These are phyloP conservation scores for Clanis bilineata DNA, from an alignment of 2,888 invertebrate species.

Conservation along the genomic window DNA sequence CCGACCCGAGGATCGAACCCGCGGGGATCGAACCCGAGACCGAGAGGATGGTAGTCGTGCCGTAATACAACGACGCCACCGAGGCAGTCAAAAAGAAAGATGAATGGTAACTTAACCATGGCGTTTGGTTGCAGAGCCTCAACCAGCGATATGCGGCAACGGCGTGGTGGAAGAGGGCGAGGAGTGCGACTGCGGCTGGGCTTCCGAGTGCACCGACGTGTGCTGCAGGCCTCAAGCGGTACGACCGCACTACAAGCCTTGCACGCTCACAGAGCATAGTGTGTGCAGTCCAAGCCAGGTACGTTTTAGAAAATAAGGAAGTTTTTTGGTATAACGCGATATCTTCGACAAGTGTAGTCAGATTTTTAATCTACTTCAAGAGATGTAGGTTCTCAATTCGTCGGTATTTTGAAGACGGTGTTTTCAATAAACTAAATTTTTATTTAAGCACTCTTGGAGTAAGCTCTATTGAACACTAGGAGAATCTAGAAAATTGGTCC, in stretches of 20 bases:
- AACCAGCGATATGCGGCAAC: slow-evolving; percentile 98
- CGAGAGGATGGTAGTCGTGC: no score
- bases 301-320: not conserved
- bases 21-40: no score
- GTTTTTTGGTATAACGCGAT: no score
- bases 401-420: no score
- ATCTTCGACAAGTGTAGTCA: no score
- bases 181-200: slow-evolving; percentile 99
- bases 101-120: not conserved
- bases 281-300: slow-evolving; percentile 92
- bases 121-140: slow-evolving; percentile 85
- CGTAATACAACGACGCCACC: not conserved
- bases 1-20: no score
- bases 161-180: slow-evolving; percentile 98
- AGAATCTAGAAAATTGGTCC: no score
- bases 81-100: not conserved
- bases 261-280: slow-evolving; percentile 91
- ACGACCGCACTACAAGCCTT: slow-evolving; percentile 92
- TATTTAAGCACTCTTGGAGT: no score
- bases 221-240: slow-evolving; percentile 96
- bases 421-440: no score
- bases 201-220: slow-evolving; percentile 95
- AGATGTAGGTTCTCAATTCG: no score
- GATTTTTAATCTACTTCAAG: no score
- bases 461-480: no score